Evolutionary conservation across 2,113 vertebrate species (phyloP), one percentile per base, ranked within the genome.

Genomic region (Zosterops hypoxanthus): DNA sequence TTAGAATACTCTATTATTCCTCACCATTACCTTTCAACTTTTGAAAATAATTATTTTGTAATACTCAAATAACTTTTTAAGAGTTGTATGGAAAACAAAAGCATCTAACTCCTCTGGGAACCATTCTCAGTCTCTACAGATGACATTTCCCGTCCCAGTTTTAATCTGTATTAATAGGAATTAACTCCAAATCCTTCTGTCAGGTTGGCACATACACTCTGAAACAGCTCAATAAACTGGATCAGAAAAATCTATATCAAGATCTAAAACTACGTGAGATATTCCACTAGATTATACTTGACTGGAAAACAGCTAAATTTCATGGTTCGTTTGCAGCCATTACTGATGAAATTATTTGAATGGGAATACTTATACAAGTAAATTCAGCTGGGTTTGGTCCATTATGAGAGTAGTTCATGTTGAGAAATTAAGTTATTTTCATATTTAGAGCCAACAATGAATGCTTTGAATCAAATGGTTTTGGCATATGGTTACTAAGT

Each of bases 261-360:
- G 73, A 64, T 80, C 66, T 94, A 46, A 86, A 94, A 41, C 60
- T 86, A 50, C 31, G 29, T 29, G 44, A 87, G 55, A 64, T 95
- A 91, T 89, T 95, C 71, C 8, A 26, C 86, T 91, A 87, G 53
- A 76, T 92, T 72, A 57, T 69, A 65, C 53, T 89, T 92, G 55
- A 89, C 53, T 95, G 78, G 75, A 82, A 94, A 95, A 82, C 61
- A 90, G 70, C 47, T 82, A 82, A 90, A 97, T 95, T 93, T 95
- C 88, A 88, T 82, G 82, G 78, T 90, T 88, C 92, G 57, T 94
- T 96, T 97, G 25, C 55, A 94, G 46, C 41, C 1, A 7, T 89
- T 91, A 91, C 66, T 76, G 89, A 79, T 90, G 68, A 92, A 82
- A 91, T 91, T 1, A 90, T 87, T 72, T 82, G 84, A 90, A 92